phyloP scores from a whole-genome alignment of 2,888 invertebrate species.

The Teleogryllus oceanicus region DNA sequence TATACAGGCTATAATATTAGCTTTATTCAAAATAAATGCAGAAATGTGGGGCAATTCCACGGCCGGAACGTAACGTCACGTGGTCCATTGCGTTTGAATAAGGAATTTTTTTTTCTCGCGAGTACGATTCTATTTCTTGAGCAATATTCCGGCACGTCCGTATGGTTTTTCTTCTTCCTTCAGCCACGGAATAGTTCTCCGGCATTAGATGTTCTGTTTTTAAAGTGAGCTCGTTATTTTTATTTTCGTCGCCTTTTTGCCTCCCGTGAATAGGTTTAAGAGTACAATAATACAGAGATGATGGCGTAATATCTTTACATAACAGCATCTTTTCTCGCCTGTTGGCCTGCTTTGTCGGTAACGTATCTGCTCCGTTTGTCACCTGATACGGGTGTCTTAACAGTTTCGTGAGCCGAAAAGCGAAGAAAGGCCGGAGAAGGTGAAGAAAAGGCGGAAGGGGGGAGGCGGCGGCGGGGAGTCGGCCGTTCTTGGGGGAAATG shows the following conservation, averaged over 20 bases:
- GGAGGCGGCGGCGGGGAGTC: neutral
- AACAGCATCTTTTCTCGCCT: slow-evolving; percentile 8
- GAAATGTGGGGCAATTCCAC: neutral
- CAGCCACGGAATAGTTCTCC: neutral
- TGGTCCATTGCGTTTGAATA: neutral
- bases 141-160: neutral
- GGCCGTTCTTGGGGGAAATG: slow-evolving; percentile 1
- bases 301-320: slow-evolving; percentile 18
- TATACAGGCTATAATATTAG: neutral
- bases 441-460: neutral
- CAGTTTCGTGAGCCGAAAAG: neutral
- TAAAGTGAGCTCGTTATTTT: slow-evolving; percentile 18
- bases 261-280: neutral
- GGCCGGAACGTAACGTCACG: neutral
- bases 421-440: neutral
- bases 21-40: slow-evolving; percentile 6
- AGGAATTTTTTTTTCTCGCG: neutral
- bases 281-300: slow-evolving; percentile 1
- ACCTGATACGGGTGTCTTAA: slow-evolving; percentile 3
- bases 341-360: slow-evolving; percentile 7
- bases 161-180: neutral
- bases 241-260: neutral
- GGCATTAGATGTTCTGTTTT: neutral
- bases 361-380: neutral
- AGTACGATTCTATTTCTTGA: neutral